Conservation (phyloP, 2,113 vertebrate genomes). For the Bombycilla garrulus region DNA sequence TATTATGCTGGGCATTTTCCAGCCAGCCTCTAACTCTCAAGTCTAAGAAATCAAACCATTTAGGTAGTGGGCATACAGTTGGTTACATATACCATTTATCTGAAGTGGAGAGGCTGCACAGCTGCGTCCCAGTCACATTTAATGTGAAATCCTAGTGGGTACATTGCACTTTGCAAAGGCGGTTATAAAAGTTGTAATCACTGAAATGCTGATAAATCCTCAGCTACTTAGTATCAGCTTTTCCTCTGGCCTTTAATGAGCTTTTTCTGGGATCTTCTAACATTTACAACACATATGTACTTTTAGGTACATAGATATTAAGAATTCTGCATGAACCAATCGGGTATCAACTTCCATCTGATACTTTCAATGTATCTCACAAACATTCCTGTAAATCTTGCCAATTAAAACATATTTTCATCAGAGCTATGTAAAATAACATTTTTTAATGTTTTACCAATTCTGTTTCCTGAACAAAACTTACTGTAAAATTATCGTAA, state of each 20-base stretch:
- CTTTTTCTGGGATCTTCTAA: neutral
- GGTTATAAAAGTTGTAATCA: neutral
- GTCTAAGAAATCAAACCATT: neutral
- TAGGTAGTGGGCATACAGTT: neutral
- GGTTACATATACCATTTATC: neutral
- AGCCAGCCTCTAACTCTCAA: neutral
- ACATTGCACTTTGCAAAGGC: neutral
- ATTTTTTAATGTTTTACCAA: neutral
- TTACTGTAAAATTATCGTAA: neutral
- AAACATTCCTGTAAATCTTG: neutral
- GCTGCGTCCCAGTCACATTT: neutral
- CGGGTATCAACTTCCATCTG: neutral
- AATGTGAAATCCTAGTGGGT: neutral
- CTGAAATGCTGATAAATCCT: neutral
- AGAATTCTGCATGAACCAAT: neutral
- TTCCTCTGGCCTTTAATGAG: neutral
- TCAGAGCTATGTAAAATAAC: neutral
- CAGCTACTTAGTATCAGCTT: neutral
- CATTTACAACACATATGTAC: neutral
- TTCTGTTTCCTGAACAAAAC: neutral
- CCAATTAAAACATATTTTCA: neutral
- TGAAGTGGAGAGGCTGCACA: neutral
- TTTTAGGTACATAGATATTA: neutral
- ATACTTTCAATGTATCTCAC: neutral
- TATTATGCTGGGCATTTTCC: neutral